Evolutionary conservation across 1,140 invertebrate species (phyloP), one percentile per base, ranked within the genome.

Genomic region (Carposina sasakii): DNA sequence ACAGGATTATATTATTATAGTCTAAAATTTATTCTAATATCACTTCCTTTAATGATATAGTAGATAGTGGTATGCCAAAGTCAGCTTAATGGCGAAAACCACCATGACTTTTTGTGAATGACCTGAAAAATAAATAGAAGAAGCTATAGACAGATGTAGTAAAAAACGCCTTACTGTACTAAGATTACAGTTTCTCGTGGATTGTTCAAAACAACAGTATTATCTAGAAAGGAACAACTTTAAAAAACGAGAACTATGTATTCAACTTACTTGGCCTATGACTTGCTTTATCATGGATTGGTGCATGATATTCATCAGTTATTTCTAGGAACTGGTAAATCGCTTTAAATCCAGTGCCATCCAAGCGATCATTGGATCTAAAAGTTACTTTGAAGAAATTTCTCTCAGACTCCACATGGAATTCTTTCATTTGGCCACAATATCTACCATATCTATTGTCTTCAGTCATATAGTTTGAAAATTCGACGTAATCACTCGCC

Each of bases 381-480:
- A 99, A 98, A 4, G 96, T 96, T 10, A 98, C 94, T 58, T 96
- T 90, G 82, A 98, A 98, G 85, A 98, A 98, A 59, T 93, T 92
- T 31, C 92, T 89, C 68, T 98, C 96, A 10, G 96, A 98, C 54
- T 91, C 90, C 26, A 97, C 90, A 61, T 91, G 90, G 67, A 93
- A 93, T 60, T 92, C 90, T 55, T 90, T 90, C 69, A 90, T 82
- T 64, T 92, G 91, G 8, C 96, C 96, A 76, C 97, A 99, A 69
- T 94, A 92, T 67, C 94, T 88, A 15, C 89, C 88, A 75, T 94
- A 95, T 76, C 95, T 96, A 60, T 93, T 88, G 85, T 98, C 96
- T 71, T 84, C 81, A 47, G 91, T 90, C 89, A 95, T 91, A 66
- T 92, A 97, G 85, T 98, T 98, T 12, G 95, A 97, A 77, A 98